phyloP scores from a whole-genome alignment of 2,888 invertebrate species.

The Diachrysia chrysitis region DNA sequence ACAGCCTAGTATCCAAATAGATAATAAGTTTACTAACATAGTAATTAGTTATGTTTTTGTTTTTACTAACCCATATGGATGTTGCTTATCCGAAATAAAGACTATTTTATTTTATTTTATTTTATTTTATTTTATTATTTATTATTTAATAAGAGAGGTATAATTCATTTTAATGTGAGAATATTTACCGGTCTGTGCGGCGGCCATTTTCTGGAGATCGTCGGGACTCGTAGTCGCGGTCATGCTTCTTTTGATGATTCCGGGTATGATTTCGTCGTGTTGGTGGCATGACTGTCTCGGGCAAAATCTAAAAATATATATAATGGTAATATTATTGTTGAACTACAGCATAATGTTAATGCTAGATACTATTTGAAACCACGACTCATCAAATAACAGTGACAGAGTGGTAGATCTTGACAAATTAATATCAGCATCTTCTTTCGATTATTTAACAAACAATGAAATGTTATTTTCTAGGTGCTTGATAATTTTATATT shows the following conservation, averaged over 20 bases:
- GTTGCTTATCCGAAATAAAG: too few relatives aligned
- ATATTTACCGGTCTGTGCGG: slow-evolving; percentile 80
- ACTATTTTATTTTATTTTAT: too few relatives aligned
- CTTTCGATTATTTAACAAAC: neutral
- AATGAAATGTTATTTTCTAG: too few relatives aligned
- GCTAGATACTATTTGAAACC: neutral
- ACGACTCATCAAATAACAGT: neutral
- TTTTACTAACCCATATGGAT: too few relatives aligned
- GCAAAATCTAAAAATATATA: slow-evolving; percentile 75
- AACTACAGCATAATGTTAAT: neutral
- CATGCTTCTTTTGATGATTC: slow-evolving; percentile 84
- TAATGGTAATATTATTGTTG: neutral
- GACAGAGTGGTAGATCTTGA: neutral
- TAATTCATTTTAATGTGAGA: neutral
- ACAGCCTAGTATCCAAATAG: too few relatives aligned
- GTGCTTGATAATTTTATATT: neutral
- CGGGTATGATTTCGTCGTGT: slow-evolving; percentile 84
- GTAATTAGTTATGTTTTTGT: too few relatives aligned
- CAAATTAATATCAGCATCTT: neutral
- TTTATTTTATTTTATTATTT: too few relatives aligned
- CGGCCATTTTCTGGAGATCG: slow-evolving; percentile 83
- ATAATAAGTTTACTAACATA: too few relatives aligned
- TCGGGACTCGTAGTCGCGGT: slow-evolving; percentile 81
- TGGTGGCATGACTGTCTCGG: slow-evolving; percentile 87
- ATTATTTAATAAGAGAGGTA: too few relatives aligned